These are phyloP conservation scores for Erannis defoliaria DNA, from an alignment of 2,888 invertebrate genomes.

Conservation along the genomic window DNA sequence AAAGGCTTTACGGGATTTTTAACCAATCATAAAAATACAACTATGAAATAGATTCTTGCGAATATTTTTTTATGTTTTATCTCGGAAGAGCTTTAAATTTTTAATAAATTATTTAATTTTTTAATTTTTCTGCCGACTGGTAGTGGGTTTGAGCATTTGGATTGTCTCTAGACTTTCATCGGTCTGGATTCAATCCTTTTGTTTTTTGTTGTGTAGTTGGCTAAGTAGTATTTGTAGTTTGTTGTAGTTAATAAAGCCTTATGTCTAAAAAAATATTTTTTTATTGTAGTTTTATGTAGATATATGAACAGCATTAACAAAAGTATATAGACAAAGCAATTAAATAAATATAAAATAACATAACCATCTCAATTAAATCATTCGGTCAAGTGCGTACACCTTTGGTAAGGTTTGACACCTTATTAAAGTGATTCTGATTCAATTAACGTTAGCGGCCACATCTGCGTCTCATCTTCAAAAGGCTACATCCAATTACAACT, in stretches of 20 bases:
- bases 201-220: too few relatives aligned
- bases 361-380: constrained; percentile 1
- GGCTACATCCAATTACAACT: constrained; percentile 49
- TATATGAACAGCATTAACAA: not conserved
- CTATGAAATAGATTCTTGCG: not conserved
- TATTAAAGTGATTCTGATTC: constrained; percentile 37
- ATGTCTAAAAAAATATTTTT: not conserved
- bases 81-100: too few relatives aligned
- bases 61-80: too few relatives aligned
- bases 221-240: too few relatives aligned
- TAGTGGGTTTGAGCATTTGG: too few relatives aligned
- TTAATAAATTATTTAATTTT: too few relatives aligned
- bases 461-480: constrained; percentile 44
- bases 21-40: not conserved
- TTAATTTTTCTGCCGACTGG: too few relatives aligned
- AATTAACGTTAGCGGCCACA: constrained; percentile 43
- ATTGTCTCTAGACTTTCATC: too few relatives aligned
- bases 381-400: constrained; percentile 4
- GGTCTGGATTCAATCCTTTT: too few relatives aligned
- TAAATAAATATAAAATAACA: not conserved
- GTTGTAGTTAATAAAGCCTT: too few relatives aligned
- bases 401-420: constrained; percentile 3
- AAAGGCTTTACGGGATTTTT: constrained; percentile 2
- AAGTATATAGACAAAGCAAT: not conserved
- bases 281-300: too few relatives aligned